A percentile compares a stretch with the other conserved stretches of the same genome.
phyloP scores from a whole-genome alignment of 2,113 vertebrate species.

The Oryzias javanicus region DNA sequence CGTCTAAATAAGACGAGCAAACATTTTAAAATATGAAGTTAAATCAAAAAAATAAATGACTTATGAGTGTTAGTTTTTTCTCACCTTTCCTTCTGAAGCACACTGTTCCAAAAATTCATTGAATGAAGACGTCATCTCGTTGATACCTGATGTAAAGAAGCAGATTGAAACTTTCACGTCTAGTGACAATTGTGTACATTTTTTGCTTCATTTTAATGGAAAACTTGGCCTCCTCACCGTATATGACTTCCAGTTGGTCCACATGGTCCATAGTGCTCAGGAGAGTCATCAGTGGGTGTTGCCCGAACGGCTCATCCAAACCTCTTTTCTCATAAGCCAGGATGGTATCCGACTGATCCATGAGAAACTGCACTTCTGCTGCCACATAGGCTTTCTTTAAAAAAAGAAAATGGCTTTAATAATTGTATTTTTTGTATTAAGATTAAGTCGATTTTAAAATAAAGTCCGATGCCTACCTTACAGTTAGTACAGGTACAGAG shows the following conservation, averaged over 20 bases:
- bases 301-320: conserved; percentile 76
- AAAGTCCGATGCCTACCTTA: conserved; percentile 71
- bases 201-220: conserved; percentile 3
- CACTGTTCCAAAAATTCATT: conserved; percentile 86
- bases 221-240: conserved; percentile 76
- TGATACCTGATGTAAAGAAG: conserved; percentile 80
- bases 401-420: neutral
- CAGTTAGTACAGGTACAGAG: conserved; percentile 88
- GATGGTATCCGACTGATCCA: conserved; percentile 90
- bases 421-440: too few relatives aligned
- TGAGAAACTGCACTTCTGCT: conserved; percentile 86
- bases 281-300: conserved; percentile 88
- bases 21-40: neutral
- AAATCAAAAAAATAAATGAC: neutral
- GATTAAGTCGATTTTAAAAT: neutral
- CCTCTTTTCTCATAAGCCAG: conserved; percentile 92
- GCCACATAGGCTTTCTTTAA: conserved; percentile 86
- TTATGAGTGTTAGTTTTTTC: neutral
- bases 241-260: conserved; percentile 94
- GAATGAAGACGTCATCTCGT: conserved; percentile 87
- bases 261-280: conserved; percentile 85
- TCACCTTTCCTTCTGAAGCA: conserved; percentile 91
- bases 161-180: neutral
- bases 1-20: conserved; percentile 69
- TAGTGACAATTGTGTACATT: conserved; percentile 7